A percentile compares a stretch with the other conserved stretches of the same genome.
Evolutionary conservation across 2,797 vertebrate species (phyloP).

Genomic region (Gastrophryne carolinensis): DNA sequence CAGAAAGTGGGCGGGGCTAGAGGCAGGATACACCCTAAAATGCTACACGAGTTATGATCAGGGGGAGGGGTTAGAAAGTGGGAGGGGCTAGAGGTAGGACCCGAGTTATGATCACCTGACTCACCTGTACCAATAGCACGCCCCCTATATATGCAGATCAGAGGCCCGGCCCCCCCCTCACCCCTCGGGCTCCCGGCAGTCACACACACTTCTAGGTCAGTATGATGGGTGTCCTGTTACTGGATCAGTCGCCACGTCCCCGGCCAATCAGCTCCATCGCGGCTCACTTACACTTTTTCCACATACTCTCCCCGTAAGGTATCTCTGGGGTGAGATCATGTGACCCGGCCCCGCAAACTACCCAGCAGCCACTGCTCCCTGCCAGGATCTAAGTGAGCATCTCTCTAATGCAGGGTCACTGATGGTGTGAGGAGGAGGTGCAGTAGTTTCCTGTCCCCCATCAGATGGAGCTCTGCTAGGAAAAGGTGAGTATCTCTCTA

Average conservation of each 20-base stretch:
- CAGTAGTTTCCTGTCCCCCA: too few relatives aligned
- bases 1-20: too few relatives aligned
- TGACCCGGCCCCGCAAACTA: neutral
- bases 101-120: too few relatives aligned
- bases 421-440: too few relatives aligned
- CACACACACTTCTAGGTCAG: conserved; percentile 28
- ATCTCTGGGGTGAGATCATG: conserved; percentile 9
- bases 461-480: too few relatives aligned
- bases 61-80: neutral
- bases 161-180: too few relatives aligned
- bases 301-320: conserved; percentile 18
- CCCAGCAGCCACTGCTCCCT: neutral
- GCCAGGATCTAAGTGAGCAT: neutral
- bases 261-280: neutral
- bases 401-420: too few relatives aligned
- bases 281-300: conserved; percentile 37
- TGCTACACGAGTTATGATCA: too few relatives aligned
- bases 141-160: too few relatives aligned
- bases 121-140: too few relatives aligned
- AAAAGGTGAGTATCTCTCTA: too few relatives aligned
- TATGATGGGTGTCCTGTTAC: neutral
- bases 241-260: conserved; percentile 5
- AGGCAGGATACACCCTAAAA: too few relatives aligned
- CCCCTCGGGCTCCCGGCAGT: neutral
- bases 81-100: neutral